phyloP scores from a whole-genome alignment of 2,888 invertebrate species.

The Caenorhabditis panamensis region DNA sequence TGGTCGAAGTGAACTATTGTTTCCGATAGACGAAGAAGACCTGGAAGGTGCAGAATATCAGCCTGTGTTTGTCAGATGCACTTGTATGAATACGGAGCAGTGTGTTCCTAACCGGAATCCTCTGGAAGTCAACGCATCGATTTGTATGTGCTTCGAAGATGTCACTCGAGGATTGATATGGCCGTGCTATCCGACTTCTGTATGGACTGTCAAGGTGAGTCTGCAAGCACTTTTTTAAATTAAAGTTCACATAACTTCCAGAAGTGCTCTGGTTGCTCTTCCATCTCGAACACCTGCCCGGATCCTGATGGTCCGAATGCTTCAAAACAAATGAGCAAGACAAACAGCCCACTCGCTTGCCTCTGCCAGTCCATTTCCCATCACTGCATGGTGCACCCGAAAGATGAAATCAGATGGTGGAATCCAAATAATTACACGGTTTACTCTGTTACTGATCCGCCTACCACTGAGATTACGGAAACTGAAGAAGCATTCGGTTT shows the following conservation, averaged over 20 bases:
- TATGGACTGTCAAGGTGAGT: slow-evolving; percentile 78
- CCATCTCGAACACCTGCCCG: slow-evolving; percentile 79
- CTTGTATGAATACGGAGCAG: slow-evolving; percentile 76
- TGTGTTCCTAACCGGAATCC: slow-evolving; percentile 81
- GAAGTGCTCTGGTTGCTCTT: slow-evolving; percentile 76
- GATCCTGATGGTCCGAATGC: slow-evolving; percentile 79
- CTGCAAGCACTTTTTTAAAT: too few species aligned
- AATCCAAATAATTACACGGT: slow-evolving; percentile 79
- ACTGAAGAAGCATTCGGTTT: slow-evolving; percentile 77
- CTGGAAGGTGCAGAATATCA: slow-evolving; percentile 74
- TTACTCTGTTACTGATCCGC: slow-evolving; percentile 76
- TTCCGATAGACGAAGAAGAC: slow-evolving; percentile 67
- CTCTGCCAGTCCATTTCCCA: slow-evolving; percentile 80
- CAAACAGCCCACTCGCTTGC: slow-evolving; percentile 65
- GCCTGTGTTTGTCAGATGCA: slow-evolving; percentile 79
- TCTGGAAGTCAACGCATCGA: slow-evolving; percentile 76
- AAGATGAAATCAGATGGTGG: slow-evolving; percentile 79
- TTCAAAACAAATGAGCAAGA: slow-evolving; percentile 63
- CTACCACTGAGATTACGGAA: slow-evolving; percentile 67
- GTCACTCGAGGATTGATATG: slow-evolving; percentile 79
- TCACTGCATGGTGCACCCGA: slow-evolving; percentile 77
- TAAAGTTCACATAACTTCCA: slow-evolving; percentile 20
- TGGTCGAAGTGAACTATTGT: slow-evolving; percentile 42
- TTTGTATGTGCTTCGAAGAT: slow-evolving; percentile 81
- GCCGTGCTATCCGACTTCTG: slow-evolving; percentile 79